Percentiles rank a stretch among this genome's conserved stretches.
These are phyloP conservation scores for Rachycentron canadum DNA, from an alignment of 2,797 vertebrate species.

Conservation along the genomic window DNA sequence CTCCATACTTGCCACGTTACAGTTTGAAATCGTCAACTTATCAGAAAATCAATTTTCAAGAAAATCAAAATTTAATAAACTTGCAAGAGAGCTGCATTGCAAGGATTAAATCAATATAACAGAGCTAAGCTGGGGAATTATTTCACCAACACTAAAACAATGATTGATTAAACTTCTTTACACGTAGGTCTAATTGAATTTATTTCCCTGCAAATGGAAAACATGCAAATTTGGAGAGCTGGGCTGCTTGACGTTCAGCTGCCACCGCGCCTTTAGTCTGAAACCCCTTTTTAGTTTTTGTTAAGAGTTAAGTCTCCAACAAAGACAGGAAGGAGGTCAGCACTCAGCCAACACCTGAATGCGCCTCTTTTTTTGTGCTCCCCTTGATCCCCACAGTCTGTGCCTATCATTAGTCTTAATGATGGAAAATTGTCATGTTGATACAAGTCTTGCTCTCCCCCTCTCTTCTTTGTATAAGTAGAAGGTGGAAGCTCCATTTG, in stretches of 20 bases:
- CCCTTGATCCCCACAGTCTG: slow-evolving; percentile 99
- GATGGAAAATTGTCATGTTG: slow-evolving; percentile 99
- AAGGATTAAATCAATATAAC: slow-evolving; percentile 37
- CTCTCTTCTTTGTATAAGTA: slow-evolving; percentile 95
- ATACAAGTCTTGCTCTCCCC: slow-evolving; percentile 98
- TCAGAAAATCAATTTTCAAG: slow-evolving; percentile 67
- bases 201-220: slow-evolving; percentile 92
- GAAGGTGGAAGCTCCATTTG: slow-evolving; percentile 99
- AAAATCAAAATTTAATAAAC: slow-evolving; percentile 48
- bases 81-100: slow-evolving; percentile 50
- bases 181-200: slow-evolving; percentile 92
- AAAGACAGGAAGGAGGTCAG: slow-evolving; percentile 99
- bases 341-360: slow-evolving; percentile 99
- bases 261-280: slow-evolving; percentile 84
- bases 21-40: slow-evolving; percentile 62
- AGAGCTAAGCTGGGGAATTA: slow-evolving; percentile 44
- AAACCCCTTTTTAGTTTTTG: slow-evolving; percentile 90
- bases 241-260: slow-evolving; percentile 94
- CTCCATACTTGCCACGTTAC: slow-evolving; percentile 48
- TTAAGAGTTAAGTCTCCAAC: slow-evolving; percentile 99
- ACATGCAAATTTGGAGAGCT: slow-evolving; percentile 94
- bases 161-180: slow-evolving; percentile 91
- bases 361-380: slow-evolving; percentile 94
- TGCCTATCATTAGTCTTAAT: slow-evolving; percentile 99
- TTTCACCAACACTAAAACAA: slow-evolving; percentile 84